These are phyloP conservation scores for Pteronotus mesoamericanus DNA, from an alignment of 2,797 vertebrate genomes.

Conservation along the genomic window DNA sequence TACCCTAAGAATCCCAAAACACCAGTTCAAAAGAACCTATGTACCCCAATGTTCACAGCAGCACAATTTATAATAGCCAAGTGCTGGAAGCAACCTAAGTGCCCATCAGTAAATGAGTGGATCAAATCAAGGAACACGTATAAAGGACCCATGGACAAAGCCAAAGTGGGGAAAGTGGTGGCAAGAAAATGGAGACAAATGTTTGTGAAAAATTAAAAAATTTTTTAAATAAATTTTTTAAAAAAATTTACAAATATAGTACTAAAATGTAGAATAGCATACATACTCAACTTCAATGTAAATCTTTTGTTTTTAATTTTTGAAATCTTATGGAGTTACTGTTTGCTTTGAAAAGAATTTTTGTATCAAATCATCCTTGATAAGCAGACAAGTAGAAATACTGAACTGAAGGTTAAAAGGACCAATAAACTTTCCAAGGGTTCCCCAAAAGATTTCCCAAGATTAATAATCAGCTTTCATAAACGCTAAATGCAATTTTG, in stretches of 20 bases:
- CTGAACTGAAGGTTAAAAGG: neutral
- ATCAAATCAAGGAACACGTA: too few relatives aligned
- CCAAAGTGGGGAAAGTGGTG: too few relatives aligned
- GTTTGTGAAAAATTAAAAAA: too few relatives aligned
- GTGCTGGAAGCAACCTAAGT: too few relatives aligned
- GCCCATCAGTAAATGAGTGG: too few relatives aligned
- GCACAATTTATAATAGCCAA: too few relatives aligned
- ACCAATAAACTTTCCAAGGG: neutral
- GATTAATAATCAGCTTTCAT: slow-evolving; percentile 17
- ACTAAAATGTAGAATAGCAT: neutral
- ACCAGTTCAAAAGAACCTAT: too few relatives aligned
- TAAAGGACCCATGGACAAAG: too few relatives aligned
- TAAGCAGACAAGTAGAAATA: neutral
- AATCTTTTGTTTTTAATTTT: neutral
- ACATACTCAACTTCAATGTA: neutral
- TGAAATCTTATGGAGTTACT: neutral
- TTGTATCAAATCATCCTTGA: neutral
- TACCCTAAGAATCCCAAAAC: too few relatives aligned
- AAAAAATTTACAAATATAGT: neutral
- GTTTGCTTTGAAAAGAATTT: neutral
- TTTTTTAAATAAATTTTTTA: too few relatives aligned
- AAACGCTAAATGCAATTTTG: slow-evolving; percentile 9
- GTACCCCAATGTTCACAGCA: too few relatives aligned
- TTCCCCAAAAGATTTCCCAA: neutral
- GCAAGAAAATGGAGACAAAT: too few relatives aligned